Evolutionary conservation across 2,888 invertebrate species (phyloP), one percentile per base, ranked within the genome.

Genomic region (Notocelia uddmanniana): DNA sequence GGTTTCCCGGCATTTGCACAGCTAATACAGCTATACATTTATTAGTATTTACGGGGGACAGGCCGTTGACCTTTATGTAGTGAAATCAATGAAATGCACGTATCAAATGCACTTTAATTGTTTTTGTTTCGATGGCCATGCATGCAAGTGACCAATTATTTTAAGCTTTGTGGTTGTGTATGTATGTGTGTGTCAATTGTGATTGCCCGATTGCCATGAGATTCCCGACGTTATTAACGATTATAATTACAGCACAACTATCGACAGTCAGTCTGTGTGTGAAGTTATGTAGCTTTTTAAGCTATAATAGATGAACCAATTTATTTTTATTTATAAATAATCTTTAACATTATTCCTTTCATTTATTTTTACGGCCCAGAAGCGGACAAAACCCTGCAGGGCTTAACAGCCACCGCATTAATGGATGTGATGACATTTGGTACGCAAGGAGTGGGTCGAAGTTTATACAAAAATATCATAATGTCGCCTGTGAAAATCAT

Each of bases 61-160:
- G 82, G 77, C 77, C 79, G 80, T 79, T 81, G 80, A 78, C 82
- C 82, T 76, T 72, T 63, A 19, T 37, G 50, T 50, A 73, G 74
- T 76, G 74, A 78, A 85, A 85, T 83, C 82, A 83, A 83, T 84
- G 81, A 79, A 83, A 76, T 74, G 75, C 75, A 76, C 34, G 45
- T 45, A 31, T 31, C 57, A 41, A 58, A 50, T 58, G 57, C 21
- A 60, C 45, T 45, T 26, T 19, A 23, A 37, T 58, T 58, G 58
- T 37, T 57, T 41, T 57, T 55, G 55, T 55, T 55, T 2, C 26
- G 15, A 58, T 57, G 34, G 18, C n/a, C 37, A 19, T 15, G 45
- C 45, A n/a, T 58, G 58, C 21, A 13, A 21, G 13, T 34, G n/a
- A 18, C 3, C 41, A 41, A 41, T 45, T 45, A 45, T 45, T 45